phyloP scores from a whole-genome alignment of 2,888 invertebrate species.

The Cataglyphis livida region DNA sequence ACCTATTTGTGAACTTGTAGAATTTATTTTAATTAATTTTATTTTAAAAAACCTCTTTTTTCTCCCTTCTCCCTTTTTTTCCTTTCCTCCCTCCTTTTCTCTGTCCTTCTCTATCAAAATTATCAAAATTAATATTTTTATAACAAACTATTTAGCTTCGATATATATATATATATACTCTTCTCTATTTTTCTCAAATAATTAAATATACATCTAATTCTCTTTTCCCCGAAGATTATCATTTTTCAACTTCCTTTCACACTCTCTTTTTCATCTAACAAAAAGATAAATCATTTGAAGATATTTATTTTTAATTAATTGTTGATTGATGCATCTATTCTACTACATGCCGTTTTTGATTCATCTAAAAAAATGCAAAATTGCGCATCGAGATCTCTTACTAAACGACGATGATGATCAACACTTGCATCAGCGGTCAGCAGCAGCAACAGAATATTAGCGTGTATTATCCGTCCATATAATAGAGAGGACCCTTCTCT shows the following conservation, averaged over 20 bases:
- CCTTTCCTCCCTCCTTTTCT: too few species aligned
- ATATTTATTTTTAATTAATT: not conserved
- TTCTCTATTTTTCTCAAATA: not conserved
- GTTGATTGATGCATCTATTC: not conserved
- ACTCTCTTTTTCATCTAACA: not conserved
- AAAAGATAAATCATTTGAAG: too few species aligned
- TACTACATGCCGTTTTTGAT: not conserved
- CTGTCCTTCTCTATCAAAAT: too few species aligned
- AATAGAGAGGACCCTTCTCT: not conserved
- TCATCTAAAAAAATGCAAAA: not conserved
- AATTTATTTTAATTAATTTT: not conserved
- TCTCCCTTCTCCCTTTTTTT: too few species aligned
- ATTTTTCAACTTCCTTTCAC: not conserved
- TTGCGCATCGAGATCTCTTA: not conserved
- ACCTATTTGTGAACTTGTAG: not conserved
- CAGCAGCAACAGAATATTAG: not conserved
- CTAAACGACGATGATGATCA: not conserved
- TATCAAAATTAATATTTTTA: not conserved
- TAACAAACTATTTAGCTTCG: not conserved
- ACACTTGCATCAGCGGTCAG: not conserved
- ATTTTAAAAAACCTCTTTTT: not conserved
- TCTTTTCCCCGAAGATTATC: not conserved
- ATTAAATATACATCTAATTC: not conserved
- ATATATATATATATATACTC: not conserved
- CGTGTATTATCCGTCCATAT: constrained; percentile 3